Evolutionary conservation across 1,140 invertebrate species (phyloP).

Genomic region (Aphis gossypii): DNA sequence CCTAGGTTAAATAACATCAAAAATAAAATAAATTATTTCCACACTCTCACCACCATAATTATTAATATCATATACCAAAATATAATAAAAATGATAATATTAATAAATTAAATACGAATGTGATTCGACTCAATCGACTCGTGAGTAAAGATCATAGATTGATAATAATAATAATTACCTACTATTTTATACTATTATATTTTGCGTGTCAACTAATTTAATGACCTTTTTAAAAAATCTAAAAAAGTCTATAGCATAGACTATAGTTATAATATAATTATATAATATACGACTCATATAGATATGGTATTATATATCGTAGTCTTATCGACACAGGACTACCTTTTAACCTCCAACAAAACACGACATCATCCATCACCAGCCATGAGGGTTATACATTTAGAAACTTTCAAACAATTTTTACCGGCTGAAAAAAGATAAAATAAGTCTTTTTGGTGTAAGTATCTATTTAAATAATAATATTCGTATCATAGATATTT

Average conservation of each 20-base stretch:
- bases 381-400: background rate
- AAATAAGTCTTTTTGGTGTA: background rate
- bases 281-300: background rate
- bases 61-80: too few relatives aligned
- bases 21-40: too few relatives aligned
- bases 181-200: too few relatives aligned
- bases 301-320: background rate
- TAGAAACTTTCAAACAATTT: background rate
- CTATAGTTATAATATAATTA: too few relatives aligned
- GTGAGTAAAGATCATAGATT: background rate
- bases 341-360: background rate
- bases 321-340: background rate
- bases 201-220: too few relatives aligned
- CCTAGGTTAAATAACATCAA: too few relatives aligned
- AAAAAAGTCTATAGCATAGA: background rate
- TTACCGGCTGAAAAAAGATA: background rate
- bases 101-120: background rate
- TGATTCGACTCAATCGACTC: background rate
- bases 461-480: background rate
- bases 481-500: background rate
- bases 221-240: too few relatives aligned
- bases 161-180: too few relatives aligned
- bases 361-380: background rate
- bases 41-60: too few relatives aligned
- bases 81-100: too few relatives aligned